A percentile compares a stretch with the other conserved stretches of the same genome.
These are phyloP conservation scores for Enteromius paludinosus DNA, from an alignment of 2,797 vertebrate species.

Conservation along the genomic window DNA sequence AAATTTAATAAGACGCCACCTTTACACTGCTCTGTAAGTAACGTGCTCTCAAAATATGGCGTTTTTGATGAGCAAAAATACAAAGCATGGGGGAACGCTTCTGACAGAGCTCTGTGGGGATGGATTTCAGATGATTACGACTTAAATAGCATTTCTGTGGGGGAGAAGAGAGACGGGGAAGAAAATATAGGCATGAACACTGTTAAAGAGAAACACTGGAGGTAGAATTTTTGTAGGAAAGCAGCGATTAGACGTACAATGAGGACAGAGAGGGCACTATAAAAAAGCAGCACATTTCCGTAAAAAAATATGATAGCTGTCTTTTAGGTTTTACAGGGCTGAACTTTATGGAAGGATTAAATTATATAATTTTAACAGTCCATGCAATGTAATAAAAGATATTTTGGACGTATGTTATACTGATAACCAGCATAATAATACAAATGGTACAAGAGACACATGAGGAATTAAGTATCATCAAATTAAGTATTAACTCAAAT, in stretches of 20 bases:
- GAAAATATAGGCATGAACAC: slow-evolving; percentile 8
- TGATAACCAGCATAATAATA: background rate
- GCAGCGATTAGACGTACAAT: slow-evolving; percentile 41
- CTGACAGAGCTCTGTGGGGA: slow-evolving; percentile 35
- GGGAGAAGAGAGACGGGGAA: slow-evolving; percentile 55
- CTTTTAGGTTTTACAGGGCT: background rate
- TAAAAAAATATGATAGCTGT: background rate
- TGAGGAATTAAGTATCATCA: background rate
- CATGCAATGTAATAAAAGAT: background rate
- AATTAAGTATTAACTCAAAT: background rate
- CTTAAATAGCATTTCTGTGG: slow-evolving; percentile 53
- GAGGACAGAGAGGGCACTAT: background rate
- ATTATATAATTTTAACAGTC: background rate
- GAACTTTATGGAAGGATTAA: background rate
- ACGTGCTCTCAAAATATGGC: slow-evolving; percentile 70
- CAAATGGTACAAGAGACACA: background rate
- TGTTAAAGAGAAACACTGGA: slow-evolving; percentile 13
- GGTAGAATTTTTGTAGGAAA: slow-evolving; percentile 35
- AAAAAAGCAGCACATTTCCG: background rate
- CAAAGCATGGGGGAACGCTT: slow-evolving; percentile 13
- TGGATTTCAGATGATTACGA: slow-evolving; percentile 58
- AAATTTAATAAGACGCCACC: slow-evolving; percentile 76
- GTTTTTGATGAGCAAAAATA: slow-evolving; percentile 45
- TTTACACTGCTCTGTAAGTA: slow-evolving; percentile 76
- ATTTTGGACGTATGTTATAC: background rate